These are phyloP conservation scores for Chelmon rostratus DNA, from an alignment of 2,797 vertebrate genomes.

Conservation along the genomic window DNA sequence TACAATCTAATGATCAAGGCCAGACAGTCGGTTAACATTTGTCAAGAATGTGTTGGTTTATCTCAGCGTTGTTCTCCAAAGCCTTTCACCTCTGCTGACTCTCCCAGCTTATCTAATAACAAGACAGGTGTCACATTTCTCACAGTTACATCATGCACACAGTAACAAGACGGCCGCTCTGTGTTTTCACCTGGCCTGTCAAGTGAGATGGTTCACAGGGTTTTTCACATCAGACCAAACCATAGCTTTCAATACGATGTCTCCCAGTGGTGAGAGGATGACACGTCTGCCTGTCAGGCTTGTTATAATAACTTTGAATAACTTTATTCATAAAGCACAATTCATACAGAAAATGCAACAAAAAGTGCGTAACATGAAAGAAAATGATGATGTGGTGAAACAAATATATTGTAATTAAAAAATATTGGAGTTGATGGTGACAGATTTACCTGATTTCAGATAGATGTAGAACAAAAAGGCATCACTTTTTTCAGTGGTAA, in stretches of 20 bases:
- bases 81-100: conserved; percentile 17
- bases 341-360: too few relatives aligned
- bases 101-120: conserved; percentile 7
- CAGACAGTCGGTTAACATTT: conserved; percentile 24
- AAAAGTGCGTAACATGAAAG: too few relatives aligned
- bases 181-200: conserved; percentile 12
- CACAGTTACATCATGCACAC: conserved; percentile 47
- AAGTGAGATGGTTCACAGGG: conserved; percentile 16
- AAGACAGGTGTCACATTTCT: conserved; percentile 55
- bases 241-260: neutral
- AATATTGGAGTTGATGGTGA: neutral
- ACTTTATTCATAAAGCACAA: too few relatives aligned
- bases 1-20: conserved; percentile 29
- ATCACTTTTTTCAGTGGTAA: neutral
- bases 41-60: conserved; percentile 12
- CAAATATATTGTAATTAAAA: too few relatives aligned
- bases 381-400: too few relatives aligned
- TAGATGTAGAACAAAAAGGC: neutral
- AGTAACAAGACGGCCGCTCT: conserved; percentile 15
- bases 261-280: neutral
- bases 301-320: too few relatives aligned
- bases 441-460: neutral
- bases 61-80: conserved; percentile 24
- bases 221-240: conserved; percentile 18
- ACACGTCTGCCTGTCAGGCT: neutral